Evolutionary conservation across 1,140 invertebrate species (phyloP).

Genomic region (Cherax destructor): DNA sequence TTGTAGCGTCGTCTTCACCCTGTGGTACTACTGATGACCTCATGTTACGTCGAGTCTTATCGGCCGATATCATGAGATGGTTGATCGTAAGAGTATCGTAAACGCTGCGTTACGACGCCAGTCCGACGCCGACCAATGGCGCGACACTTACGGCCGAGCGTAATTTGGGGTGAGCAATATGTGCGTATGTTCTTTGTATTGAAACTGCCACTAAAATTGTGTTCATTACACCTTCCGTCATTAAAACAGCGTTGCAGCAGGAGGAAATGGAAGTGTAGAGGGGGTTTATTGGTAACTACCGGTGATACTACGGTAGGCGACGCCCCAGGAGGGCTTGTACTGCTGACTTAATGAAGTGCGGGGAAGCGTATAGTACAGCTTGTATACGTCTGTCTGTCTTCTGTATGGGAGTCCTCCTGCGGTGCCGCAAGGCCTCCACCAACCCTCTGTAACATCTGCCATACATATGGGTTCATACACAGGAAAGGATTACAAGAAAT

Average conservation of each 20-base stretch:
- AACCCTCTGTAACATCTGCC: no score
- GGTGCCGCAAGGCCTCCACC: no score
- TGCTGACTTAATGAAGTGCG: neutral
- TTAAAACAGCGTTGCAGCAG: conserved; percentile 21
- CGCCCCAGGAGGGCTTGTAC: neutral
- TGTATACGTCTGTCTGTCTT: neutral
- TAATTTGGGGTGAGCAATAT: conserved; percentile 31
- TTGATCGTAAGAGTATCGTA: conserved; percentile 45
- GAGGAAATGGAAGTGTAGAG: neutral
- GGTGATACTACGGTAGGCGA: neutral
- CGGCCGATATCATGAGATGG: conserved; percentile 45
- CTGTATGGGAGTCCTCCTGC: no score
- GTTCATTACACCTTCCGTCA: conserved; percentile 33
- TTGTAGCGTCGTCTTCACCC: neutral
- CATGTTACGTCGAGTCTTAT: conserved; percentile 41
- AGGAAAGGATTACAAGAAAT: no score
- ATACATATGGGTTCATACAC: no score
- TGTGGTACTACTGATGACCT: conserved; percentile 20
- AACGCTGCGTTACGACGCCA: conserved; percentile 34
- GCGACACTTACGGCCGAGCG: conserved; percentile 19
- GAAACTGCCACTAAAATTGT: conserved; percentile 30
- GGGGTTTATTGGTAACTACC: conserved; percentile 1
- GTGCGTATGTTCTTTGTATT: conserved; percentile 37
- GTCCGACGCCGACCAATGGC: conserved; percentile 26
- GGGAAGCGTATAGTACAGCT: neutral